Conservation (phyloP, 53 echinoderm and acorn worm genomes). For the Astropecten irregularis region DNA sequence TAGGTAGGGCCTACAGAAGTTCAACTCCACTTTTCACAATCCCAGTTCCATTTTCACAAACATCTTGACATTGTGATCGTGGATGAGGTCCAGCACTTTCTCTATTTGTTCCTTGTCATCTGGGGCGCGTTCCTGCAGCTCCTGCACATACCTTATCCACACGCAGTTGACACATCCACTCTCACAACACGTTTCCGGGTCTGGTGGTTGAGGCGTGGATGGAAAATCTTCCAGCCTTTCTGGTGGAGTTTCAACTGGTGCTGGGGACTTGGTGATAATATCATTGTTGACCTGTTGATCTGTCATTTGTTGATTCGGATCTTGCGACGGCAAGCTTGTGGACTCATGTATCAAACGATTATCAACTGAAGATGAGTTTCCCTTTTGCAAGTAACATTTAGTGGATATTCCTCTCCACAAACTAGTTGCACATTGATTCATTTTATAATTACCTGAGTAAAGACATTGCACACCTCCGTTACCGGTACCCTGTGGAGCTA, state of each 20-base stretch:
- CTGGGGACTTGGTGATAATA: background rate
- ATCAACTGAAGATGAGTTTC: background rate
- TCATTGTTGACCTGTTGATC: background rate
- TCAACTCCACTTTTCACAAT: too few relatives aligned
- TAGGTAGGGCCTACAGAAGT: too few relatives aligned
- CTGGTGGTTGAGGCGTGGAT: slow-evolving; percentile 56
- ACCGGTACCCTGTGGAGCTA: background rate
- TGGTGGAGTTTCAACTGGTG: background rate
- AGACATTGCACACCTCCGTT: background rate
- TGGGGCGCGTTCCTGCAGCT: slow-evolving; percentile 73
- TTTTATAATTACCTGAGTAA: background rate
- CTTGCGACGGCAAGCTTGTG: too few relatives aligned
- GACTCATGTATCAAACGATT: too few relatives aligned
- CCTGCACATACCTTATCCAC: slow-evolving; percentile 92
- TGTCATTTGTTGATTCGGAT: background rate
- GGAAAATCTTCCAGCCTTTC: background rate
- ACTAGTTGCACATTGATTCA: background rate
- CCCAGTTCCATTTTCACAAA: slow-evolving; percentile 90
- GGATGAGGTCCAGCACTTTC: slow-evolving; percentile 76
- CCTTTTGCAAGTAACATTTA: background rate
- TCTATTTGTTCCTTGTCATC: slow-evolving; percentile 60
- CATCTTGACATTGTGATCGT: slow-evolving; percentile 90
- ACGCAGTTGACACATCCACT: slow-evolving; percentile 96
- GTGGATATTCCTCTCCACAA: background rate
- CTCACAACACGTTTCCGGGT: slow-evolving; percentile 90